A percentile compares a stretch with the other conserved stretches of the same genome.
Conservation (phyloP, 2,797 vertebrate species). For the Cottoperca gobio region DNA sequence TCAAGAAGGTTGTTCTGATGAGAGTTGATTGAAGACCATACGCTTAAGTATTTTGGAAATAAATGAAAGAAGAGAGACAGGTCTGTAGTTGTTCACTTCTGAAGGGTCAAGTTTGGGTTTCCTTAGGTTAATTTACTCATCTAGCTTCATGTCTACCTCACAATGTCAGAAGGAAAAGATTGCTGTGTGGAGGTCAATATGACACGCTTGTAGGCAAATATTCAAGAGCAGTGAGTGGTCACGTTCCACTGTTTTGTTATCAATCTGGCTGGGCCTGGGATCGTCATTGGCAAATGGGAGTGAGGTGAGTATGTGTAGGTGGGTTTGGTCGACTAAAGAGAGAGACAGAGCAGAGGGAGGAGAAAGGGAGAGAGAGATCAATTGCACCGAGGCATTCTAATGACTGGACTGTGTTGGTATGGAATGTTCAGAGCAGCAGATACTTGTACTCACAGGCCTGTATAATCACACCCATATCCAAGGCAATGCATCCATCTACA, state of each 20-base stretch:
- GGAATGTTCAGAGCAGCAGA: constrained; percentile 6
- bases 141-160: constrained; percentile 21
- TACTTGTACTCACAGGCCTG: constrained; percentile 12
- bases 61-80: too few relatives aligned
- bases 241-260: constrained; percentile 34
- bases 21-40: too few relatives aligned
- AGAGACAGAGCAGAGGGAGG: neutral
- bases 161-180: constrained; percentile 40
- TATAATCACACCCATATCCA: constrained; percentile 17
- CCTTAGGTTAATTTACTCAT: too few relatives aligned
- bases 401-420: constrained; percentile 1
- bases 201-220: constrained; percentile 28
- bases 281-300: constrained; percentile 29
- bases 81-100: too few relatives aligned
- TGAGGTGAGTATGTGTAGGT: neutral
- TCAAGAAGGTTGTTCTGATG: too few relatives aligned
- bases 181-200: constrained; percentile 22
- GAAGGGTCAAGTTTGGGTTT: too few relatives aligned
- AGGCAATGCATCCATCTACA: neutral
- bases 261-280: constrained; percentile 2
- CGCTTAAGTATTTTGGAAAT: too few relatives aligned
- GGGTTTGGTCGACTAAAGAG: neutral
- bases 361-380: constrained; percentile 16
- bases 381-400: constrained; percentile 25
- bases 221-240: constrained; percentile 29